Base-by-base conservation (phyloP, 37 sponge, comb jelly and placozoan genomes). In the Amphimedon queenslandica region DNA sequence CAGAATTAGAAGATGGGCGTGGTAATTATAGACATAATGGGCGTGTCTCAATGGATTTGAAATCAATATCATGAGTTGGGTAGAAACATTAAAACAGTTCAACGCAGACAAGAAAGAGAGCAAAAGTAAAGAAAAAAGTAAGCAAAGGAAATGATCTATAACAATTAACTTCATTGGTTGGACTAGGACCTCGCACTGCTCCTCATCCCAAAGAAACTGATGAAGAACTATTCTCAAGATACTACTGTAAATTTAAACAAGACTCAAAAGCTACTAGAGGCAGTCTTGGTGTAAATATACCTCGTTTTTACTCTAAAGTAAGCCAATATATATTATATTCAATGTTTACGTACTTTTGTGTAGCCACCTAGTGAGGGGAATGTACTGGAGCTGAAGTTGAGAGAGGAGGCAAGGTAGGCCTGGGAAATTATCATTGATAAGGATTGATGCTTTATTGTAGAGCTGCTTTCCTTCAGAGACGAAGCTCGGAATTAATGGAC, bases 331-430 rank as follows among this genome's bases (percentile, higher is more conserved):
- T 47, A 47, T 47, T 47, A 47, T 13, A 47, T 47, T 47, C 13
- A 18, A 13, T 47, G 53, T 47, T n/a, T n/a, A n/a, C n/a, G 53
- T 47, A 13, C 13, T 18, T 34, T 63, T 71, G 66, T 72, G 16
- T 69, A 88, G 80, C 88, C 86, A 21, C 98, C 98, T 8, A 43
- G 76, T 18, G 94, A 93, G 39, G 94, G 87, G 53, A 72, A 93
- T 23, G 60, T 88, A 0, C 75, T 97, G 25, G 83, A 71, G 13
- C 94, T 91, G 73, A 97, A 97, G 65, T 80, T 97, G 33, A 51
- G 98, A 47, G 98, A 91, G 57, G 98, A 94, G 33, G 81, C 94
- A 2, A 77, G 98, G 78, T 78, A 31, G 27, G 33, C 37, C 37
- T 31, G 64, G 35, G 23, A n/a, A n/a, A n/a, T n/a, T n/a, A 37